Evolutionary conservation across 2,888 invertebrate genomes (phyloP).

Genomic region (Cheilosia grossa): DNA sequence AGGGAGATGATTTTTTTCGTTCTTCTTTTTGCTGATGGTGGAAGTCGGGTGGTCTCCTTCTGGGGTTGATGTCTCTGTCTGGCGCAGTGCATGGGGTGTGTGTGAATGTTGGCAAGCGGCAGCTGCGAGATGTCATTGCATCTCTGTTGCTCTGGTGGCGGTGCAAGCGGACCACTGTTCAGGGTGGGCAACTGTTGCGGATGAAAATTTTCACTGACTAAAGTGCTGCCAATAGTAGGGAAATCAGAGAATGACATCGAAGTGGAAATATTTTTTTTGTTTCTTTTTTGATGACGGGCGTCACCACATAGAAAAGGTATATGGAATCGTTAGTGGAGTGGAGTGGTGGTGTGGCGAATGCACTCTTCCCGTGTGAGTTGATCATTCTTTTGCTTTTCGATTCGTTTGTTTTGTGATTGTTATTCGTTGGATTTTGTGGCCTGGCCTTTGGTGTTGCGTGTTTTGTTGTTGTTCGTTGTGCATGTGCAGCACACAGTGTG

Average conservation of each 20-base stretch:
- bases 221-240: constrained; percentile 55
- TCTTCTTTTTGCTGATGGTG: constrained; percentile 27
- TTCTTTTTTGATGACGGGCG: constrained; percentile 62
- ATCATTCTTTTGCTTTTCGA: constrained; percentile 69
- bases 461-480: constrained; percentile 5
- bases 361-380: constrained; percentile 67
- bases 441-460: neutral
- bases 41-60: neutral
- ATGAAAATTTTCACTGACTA: constrained; percentile 52
- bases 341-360: constrained; percentile 43
- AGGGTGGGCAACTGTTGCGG: constrained; percentile 56
- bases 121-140: constrained; percentile 49
- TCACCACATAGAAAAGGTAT: constrained; percentile 58
- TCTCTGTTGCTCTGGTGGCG: constrained; percentile 40
- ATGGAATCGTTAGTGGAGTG: constrained; percentile 17
- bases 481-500: constrained; percentile 33
- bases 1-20: constrained; percentile 60
- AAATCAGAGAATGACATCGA: constrained; percentile 38
- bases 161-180: constrained; percentile 35
- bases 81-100: constrained; percentile 10
- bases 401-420: constrained; percentile 68
- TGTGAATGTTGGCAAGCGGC: constrained; percentile 59
- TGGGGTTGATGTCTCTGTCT: constrained; percentile 3
- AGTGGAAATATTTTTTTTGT: constrained; percentile 21
- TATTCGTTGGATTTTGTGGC: constrained; percentile 54